Conservation (phyloP, 1,140 invertebrate genomes). For the Cryptotermes secundus region DNA sequence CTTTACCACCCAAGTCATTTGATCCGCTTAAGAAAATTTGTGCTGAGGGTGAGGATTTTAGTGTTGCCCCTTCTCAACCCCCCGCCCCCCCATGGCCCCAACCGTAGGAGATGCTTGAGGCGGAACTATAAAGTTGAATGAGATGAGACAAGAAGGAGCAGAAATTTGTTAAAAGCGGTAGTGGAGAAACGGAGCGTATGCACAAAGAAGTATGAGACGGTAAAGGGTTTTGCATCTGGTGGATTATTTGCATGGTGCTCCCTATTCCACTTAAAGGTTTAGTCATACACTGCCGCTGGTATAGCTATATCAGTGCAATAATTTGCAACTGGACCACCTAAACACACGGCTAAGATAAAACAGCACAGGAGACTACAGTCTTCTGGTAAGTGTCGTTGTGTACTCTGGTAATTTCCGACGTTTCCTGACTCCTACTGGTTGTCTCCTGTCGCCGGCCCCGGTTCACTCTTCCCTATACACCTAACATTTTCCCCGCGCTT, state of each 20-base stretch:
- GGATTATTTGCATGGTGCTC: background rate
- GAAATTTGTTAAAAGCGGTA: slow-evolving; percentile 16
- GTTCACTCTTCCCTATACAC: too few relatives aligned
- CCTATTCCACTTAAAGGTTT: background rate
- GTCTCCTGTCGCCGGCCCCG: too few relatives aligned
- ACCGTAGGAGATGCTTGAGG: background rate
- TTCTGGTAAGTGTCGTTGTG: too few relatives aligned
- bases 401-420: too few relatives aligned
- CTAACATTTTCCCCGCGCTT: too few relatives aligned
- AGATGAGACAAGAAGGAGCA: slow-evolving; percentile 4
- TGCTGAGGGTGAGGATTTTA: slow-evolving; percentile 31
- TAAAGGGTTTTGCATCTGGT: slow-evolving; percentile 6
- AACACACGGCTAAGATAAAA: too few relatives aligned
- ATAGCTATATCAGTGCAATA: background rate
- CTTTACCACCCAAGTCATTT: slow-evolving; percentile 38
- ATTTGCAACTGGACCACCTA: too few relatives aligned
- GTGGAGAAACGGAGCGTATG: background rate
- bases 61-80: background rate
- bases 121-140: slow-evolving; percentile 31
- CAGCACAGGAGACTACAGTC: too few relatives aligned
- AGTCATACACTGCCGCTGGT: background rate
- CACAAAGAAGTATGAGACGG: background rate
- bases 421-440: too few relatives aligned
- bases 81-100: background rate
- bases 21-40: slow-evolving; percentile 41